Percentiles rank a stretch among this genome's conserved stretches.
Evolutionary conservation across 2,797 vertebrate genomes (phyloP).

Genomic region (Myotis findleyi): DNA sequence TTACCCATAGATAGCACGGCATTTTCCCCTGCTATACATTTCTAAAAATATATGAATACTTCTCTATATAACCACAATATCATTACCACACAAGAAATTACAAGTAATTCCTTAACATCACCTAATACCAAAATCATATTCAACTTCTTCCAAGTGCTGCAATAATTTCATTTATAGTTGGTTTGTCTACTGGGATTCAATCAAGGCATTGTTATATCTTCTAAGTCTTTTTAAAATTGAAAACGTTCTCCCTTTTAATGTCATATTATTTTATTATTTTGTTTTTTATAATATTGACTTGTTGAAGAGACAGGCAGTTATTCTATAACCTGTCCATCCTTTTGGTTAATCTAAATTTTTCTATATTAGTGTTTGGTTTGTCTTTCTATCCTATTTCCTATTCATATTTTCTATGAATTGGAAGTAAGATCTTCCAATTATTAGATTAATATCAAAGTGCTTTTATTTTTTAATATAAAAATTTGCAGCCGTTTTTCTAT

Average conservation of each 20-base stretch:
- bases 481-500: background rate
- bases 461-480: background rate
- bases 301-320: background rate
- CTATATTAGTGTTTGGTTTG: background rate
- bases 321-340: background rate
- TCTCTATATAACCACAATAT: background rate
- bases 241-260: background rate
- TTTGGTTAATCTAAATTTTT: background rate
- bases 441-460: background rate
- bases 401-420: background rate
- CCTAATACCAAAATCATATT: background rate
- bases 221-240: constrained; percentile 15
- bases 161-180: background rate
- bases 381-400: background rate
- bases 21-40: background rate
- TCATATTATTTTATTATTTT: background rate
- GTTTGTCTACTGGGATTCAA: background rate
- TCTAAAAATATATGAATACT: background rate
- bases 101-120: background rate
- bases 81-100: background rate
- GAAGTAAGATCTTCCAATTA: background rate
- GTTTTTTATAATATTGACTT: background rate
- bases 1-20: background rate
- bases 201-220: background rate
- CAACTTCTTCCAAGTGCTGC: background rate